phyloP scores from a whole-genome alignment of 2,113 vertebrate species.

The Eolophus roseicapilla region DNA sequence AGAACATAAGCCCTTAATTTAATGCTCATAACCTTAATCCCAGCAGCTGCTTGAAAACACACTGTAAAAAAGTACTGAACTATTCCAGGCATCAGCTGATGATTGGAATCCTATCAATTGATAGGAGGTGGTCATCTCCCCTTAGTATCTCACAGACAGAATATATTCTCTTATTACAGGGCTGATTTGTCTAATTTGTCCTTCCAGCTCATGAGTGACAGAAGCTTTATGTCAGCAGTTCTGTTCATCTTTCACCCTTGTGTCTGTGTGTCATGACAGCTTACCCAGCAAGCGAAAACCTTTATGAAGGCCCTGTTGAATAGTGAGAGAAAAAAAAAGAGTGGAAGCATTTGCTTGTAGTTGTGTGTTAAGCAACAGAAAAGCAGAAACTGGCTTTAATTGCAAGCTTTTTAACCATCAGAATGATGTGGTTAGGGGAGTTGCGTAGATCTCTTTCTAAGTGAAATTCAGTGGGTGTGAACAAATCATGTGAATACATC shows the following conservation, averaged over 20 bases:
- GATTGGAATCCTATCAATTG: neutral
- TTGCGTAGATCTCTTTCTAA: neutral
- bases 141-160: neutral
- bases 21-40: neutral
- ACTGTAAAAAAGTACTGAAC: neutral
- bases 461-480: conserved; percentile 16
- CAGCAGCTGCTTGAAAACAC: neutral
- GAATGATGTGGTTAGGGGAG: neutral
- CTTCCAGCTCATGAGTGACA: neutral
- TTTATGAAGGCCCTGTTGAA: neutral
- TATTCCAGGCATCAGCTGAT: neutral
- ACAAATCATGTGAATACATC: neutral
- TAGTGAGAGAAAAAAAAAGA: neutral
- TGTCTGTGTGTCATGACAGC: accelerated
- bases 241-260: neutral
- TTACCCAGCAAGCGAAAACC: neutral
- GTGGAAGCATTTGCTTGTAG: neutral
- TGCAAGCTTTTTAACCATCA: neutral
- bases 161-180: neutral
- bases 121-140: neutral
- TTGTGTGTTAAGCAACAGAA: neutral
- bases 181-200: neutral
- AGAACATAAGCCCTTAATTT: neutral
- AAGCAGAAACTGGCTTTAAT: neutral
- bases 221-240: neutral